Base-by-base conservation (phyloP, 2,113 vertebrate genomes). In the Oophaga pumilio region DNA sequence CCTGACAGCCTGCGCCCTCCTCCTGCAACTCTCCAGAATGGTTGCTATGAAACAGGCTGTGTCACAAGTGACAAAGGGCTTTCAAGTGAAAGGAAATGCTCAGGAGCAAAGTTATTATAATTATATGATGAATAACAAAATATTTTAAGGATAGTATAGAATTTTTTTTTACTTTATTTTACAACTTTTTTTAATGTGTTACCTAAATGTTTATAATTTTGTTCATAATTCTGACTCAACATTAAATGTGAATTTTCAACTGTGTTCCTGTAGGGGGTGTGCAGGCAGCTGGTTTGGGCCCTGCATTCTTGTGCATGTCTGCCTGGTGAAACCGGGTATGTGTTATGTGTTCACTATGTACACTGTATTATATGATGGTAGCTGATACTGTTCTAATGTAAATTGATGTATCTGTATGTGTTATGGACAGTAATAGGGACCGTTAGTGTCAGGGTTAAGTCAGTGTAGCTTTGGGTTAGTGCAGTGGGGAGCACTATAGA, bases 41-140 rank as follows among this genome's bases (percentile, higher is more conserved):
- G 87, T 88, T 88, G 87, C 87, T 88, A 88, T 76, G 87, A 82
- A 56, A 88, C 86, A 66, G 81, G 52, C 69, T 53, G 79, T 26
- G 33, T 78, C 74, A 56, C 76, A 88, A 88, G 57, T 88, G 56
- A 88, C 79, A 83, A 88, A 84, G 71, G 81, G 59, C 59, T 77
- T 84, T 76, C 71, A 88, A 84, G 60, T 84, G 57, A 84, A 88
- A 84, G 81, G 69, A 84, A 88, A 24, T 33, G 33, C 24, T 22
- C 24, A 52, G 7, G 22, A 82, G 49, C 33, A 53, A 83, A 69
- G 81, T 4, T n/a, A 69, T 83, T 83, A 52, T 8, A 12, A 53
- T 66, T 53, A 8, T 17, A 12, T 24, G 64, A 83, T 49, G 53
- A 68, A 83, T 83, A 13, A 10, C 53, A 53, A 8, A 14, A 53